These are phyloP conservation scores for Ischnura elegans DNA, from an alignment of 2,888 invertebrate genomes.

Conservation along the genomic window DNA sequence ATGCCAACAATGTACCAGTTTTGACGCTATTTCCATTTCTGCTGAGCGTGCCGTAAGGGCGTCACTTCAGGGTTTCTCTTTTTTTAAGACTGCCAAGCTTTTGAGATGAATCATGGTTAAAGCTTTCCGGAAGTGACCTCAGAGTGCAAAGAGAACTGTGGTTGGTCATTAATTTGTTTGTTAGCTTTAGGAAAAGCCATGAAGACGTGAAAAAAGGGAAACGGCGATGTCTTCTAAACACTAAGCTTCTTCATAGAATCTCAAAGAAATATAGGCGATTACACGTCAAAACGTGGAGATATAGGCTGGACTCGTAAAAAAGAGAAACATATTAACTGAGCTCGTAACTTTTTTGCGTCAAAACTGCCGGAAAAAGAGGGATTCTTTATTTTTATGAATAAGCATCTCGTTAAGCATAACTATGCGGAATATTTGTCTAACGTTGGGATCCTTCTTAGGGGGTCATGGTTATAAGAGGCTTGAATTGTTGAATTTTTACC, in stretches of 20 bases:
- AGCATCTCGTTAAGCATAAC: not conserved
- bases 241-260: conserved; percentile 3
- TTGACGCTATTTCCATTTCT: not conserved
- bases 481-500: too few species aligned
- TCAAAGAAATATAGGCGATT: not conserved
- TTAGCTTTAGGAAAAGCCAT: not conserved
- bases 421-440: not conserved
- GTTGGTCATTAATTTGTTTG: not conserved
- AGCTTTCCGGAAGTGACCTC: conserved; percentile 21
- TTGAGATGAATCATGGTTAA: not conserved
- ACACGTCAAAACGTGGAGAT: not conserved
- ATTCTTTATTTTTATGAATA: not conserved
- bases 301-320: not conserved
- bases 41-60: not conserved
- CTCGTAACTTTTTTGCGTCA: not conserved
- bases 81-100: not conserved
- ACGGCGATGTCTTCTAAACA: not conserved
- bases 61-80: not conserved
- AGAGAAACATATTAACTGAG: not conserved
- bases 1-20: not conserved
- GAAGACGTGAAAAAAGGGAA: not conserved
- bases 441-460: too few species aligned
- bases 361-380: not conserved
- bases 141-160: not conserved
- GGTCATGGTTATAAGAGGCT: too few species aligned